phyloP scores from a whole-genome alignment of 53 echinoderm and acorn worm genomes.

The Temnopleurus reevesii region DNA sequence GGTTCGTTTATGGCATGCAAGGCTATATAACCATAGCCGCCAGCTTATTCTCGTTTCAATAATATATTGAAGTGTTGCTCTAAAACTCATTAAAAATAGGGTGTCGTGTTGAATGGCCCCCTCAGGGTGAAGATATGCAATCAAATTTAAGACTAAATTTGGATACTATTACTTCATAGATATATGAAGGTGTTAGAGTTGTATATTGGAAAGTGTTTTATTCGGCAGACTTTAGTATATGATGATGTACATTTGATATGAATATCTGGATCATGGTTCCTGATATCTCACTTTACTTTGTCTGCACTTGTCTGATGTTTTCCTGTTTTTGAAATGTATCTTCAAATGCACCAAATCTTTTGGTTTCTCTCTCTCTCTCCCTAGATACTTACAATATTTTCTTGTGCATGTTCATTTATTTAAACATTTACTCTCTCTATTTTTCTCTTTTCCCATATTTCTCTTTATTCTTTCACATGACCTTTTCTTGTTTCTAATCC shows the following conservation, averaged over 20 bases:
- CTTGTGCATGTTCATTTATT: too few species aligned
- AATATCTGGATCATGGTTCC: not conserved
- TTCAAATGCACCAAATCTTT: too few species aligned
- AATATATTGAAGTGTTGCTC: not conserved
- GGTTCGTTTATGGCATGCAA: too few species aligned
- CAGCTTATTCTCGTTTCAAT: not conserved
- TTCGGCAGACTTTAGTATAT: not conserved
- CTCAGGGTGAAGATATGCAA: not conserved
- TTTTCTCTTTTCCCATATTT: too few species aligned
- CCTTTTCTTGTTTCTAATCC: too few species aligned
- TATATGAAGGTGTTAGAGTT: not conserved
- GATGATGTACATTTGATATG: not conserved
- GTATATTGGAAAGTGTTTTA: not conserved
- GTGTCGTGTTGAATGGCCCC: not conserved
- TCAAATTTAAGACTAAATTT: not conserved
- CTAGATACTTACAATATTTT: too few species aligned
- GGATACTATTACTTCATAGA: not conserved
- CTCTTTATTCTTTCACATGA: too few species aligned
- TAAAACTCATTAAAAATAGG: not conserved
- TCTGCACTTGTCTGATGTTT: too few species aligned
- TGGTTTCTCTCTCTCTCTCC: too few species aligned
- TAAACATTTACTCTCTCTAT: too few species aligned
- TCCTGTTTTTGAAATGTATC: too few species aligned
- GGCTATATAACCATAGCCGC: not conserved
- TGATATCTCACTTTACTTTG: not conserved